Evolutionary conservation across 2,888 invertebrate genomes (phyloP), one percentile per base, ranked within the genome.

Genomic region (Parnassius mnemosyne): DNA sequence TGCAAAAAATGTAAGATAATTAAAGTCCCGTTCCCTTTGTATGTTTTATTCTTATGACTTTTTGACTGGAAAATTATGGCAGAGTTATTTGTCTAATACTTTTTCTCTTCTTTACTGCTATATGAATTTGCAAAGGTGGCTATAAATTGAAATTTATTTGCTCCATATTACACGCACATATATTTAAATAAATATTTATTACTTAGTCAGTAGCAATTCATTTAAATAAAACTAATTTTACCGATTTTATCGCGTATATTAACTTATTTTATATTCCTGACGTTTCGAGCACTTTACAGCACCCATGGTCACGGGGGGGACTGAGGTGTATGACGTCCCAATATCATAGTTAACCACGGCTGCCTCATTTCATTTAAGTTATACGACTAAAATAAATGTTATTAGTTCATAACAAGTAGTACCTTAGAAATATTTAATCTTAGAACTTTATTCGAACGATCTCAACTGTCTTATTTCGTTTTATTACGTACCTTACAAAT

Each of bases 101-200:
- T 34, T 34, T 34, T 34, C 34, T 34, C 34, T 5, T 34, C 5
- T 80, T 81, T 79, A 77, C 78, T 78, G 71, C 85, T 83, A 86
- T 83, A 80, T 85, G 78, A 85, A 84, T 77, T 79, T 83, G 82
- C 75, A 77, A 77, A 76, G 76, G 71, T 78, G 73, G 78, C 79
- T 72, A 81, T 83, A 84, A 83, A 87, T 86, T 85, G 76, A 82
- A 83, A 86, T 87, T 84, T 86, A 84, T 84, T 83, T 84, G 79
- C 79, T 76, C 71, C 73, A 65, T 69, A 71, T 72, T 73, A 79
- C 76, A 76, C 77, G 74, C 72, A 80, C 76, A 81, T 72, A 64
- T 69, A 77, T 74, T 66, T 73, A 77, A 73, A 81, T 83, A 81
- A 81, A 83, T 83, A 84, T 84, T 79, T 84, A 83, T 85, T 81